Conservation (phyloP, 2,113 vertebrate species). For the Melanerpes aurifrons region DNA sequence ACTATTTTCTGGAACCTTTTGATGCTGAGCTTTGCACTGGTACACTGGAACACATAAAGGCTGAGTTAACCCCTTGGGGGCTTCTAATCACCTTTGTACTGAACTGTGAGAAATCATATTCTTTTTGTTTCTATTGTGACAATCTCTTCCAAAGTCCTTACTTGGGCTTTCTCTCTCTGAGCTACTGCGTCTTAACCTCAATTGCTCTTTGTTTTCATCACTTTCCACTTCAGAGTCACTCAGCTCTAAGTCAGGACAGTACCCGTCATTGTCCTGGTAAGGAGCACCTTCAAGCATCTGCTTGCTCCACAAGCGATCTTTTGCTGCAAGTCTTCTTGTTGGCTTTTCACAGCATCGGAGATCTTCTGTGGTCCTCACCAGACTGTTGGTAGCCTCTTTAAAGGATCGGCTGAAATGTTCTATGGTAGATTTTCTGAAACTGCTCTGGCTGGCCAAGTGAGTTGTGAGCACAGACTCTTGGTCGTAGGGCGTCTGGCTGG, state of each 20-base stretch:
- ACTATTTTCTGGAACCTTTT: slow-evolving; percentile 59
- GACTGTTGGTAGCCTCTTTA: slow-evolving; percentile 90
- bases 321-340: slow-evolving; percentile 75
- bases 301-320: slow-evolving; percentile 87
- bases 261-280: slow-evolving; percentile 93
- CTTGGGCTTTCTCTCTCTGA: slow-evolving; percentile 73
- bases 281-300: slow-evolving; percentile 76
- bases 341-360: slow-evolving; percentile 86
- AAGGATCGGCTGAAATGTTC: slow-evolving; percentile 92
- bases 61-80: slow-evolving; percentile 33
- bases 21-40: slow-evolving; percentile 61
- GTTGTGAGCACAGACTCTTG: slow-evolving; percentile 72
- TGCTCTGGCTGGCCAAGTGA: slow-evolving; percentile 78
- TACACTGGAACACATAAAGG: slow-evolving; percentile 54
- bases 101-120: slow-evolving; percentile 82
- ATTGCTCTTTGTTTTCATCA: slow-evolving; percentile 82
- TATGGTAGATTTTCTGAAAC: slow-evolving; percentile 85
- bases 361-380: slow-evolving; percentile 89
- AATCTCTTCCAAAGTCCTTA: slow-evolving; percentile 76
- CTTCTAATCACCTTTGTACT: slow-evolving; percentile 90
- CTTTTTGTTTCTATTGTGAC: slow-evolving; percentile 80
- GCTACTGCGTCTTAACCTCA: slow-evolving; percentile 73
- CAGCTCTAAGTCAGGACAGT: slow-evolving; percentile 94
- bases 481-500: slow-evolving; percentile 81
- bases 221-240: slow-evolving; percentile 96